Percentiles rank a stretch among this genome's conserved stretches.
Evolutionary conservation across 2,113 vertebrate species (phyloP).

Genomic region (Macaca fascicularis): T2T-MFA8v1.1 NC_088378.1:128934501-128935000

Average conservation of each 20-base stretch:
- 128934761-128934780: background rate
- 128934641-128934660: background rate
- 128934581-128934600: background rate
- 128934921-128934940: background rate
- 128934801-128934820: too few species aligned
- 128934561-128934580: background rate
- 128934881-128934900: too few species aligned
- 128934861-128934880: too few species aligned
- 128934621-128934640: background rate
- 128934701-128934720: background rate
- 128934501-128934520: constrained; percentile 27
- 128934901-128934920: too few species aligned
- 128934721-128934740: background rate
- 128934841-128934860: too few species aligned
- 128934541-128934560: background rate
- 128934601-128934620: background rate
- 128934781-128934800: too few species aligned
- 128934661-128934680: background rate
- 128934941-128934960: background rate
- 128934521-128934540: background rate
- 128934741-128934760: background rate
- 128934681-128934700: background rate
- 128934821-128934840: too few species aligned
- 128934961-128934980: constrained; percentile 17
- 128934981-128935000: background rate